phyloP scores from a whole-genome alignment of 2,113 vertebrate genomes.

The Gulo gulo region DNA sequence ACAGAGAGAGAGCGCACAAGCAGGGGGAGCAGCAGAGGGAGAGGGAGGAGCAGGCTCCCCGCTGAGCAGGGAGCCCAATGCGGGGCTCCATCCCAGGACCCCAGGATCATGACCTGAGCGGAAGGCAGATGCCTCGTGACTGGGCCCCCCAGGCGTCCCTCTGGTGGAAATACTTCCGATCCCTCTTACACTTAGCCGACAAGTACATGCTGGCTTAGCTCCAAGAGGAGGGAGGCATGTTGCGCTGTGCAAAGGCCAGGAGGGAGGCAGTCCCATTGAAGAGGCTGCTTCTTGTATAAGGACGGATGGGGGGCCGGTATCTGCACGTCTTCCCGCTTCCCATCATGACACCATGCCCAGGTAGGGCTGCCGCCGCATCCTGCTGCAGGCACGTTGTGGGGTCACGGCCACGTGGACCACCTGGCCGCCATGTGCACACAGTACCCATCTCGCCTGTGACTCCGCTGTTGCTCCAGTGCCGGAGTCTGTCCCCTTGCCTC shows the following conservation, averaged over 20 bases:
- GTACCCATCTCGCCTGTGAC: background rate
- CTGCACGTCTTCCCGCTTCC: too few relatives aligned
- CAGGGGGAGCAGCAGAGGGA: background rate
- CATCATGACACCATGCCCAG: background rate
- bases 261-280: background rate
- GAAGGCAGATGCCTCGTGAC: too few relatives aligned
- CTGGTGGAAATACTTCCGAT: background rate
- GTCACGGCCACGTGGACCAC: background rate
- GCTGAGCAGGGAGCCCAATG: background rate
- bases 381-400: too few relatives aligned
- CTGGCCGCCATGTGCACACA: rapidly evolving
- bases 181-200: background rate
- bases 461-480: background rate
- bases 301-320: rapidly evolving
- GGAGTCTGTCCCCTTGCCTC: background rate
- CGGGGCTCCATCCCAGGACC: background rate
- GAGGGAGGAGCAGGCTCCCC: background rate
- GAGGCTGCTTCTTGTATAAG: too few relatives aligned
- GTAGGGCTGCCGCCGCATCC: rapidly evolving
- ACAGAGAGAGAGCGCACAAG: background rate
- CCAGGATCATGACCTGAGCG: too few relatives aligned
- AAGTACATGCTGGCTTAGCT: background rate
- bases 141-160: too few relatives aligned
- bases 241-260: background rate
- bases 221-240: background rate